phyloP scores from a whole-genome alignment of 2,113 vertebrate genomes.

The Mesoclemmys tuberculata region DNA sequence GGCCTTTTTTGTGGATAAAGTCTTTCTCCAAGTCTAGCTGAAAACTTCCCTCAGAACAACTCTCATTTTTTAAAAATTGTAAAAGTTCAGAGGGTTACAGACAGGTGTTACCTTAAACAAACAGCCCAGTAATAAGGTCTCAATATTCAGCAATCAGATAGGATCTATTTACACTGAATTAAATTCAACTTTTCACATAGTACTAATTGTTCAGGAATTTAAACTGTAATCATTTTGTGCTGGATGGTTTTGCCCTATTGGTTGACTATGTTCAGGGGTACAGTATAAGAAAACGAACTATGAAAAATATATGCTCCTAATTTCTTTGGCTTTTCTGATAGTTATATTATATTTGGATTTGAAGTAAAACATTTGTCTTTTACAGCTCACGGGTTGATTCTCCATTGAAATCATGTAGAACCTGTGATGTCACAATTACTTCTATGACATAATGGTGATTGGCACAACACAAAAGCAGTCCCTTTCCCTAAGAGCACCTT shows the following conservation, averaged over 20 bases:
- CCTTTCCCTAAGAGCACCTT: not conserved
- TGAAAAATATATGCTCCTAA: not conserved
- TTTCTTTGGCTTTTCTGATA: not conserved
- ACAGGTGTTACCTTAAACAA: not conserved
- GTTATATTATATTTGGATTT: not conserved
- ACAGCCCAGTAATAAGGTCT: not conserved
- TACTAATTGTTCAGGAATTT: not conserved
- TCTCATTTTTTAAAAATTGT: not conserved
- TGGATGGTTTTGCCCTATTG: not conserved
- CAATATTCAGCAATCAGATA: not conserved
- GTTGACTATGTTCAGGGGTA: not conserved
- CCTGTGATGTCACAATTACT: not conserved
- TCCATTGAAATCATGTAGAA: not conserved
- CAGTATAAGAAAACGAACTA: not conserved
- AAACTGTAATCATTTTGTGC: not conserved
- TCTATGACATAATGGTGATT: not conserved
- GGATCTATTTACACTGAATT: not conserved
- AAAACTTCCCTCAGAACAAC: not conserved
- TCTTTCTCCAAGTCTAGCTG: not conserved
- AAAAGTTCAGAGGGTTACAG: not conserved
- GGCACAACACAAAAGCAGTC: not conserved
- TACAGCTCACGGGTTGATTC: not conserved
- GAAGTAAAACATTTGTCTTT: not conserved
- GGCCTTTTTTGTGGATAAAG: not conserved
- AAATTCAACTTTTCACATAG: not conserved